Evolutionary conservation across 2,888 invertebrate species (phyloP), one percentile per base, ranked within the genome.

Genomic region (Conops quadrifasciatus): DNA sequence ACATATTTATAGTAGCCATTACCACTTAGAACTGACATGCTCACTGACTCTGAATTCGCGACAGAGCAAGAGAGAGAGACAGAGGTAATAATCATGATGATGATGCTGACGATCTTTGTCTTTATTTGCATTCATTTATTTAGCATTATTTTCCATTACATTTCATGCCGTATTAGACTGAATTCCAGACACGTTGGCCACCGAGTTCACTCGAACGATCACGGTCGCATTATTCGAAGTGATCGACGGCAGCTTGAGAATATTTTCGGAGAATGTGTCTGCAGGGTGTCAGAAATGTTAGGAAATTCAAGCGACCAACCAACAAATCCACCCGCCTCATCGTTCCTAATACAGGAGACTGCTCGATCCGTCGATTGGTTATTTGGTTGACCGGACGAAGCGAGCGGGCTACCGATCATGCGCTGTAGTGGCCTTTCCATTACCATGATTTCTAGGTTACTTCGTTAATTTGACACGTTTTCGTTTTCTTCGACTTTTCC

Each of bases 131-230:
- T 62, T 24, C 60, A 60, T 68, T 68, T 62, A 62, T 51, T 51
- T 51, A 68, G 62, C 62, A 51, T 62, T 49, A 47, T 68, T 68
- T 68, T 67, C 68, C 68, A 60, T 62, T 68, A 60, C 68, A 68
- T 51, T 68, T 68, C 62, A 67, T 60, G 67, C 67, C 51, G 51
- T 47, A 68, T 68, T 68, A 68, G 60, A 62, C 68, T 60, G 51
- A 49, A 68, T 68, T 62, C 36, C 68, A 47, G 51, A 30, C 58
- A 19, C 51, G 21, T 28, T 43, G 16, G 16, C 56, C 36, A 15
- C 58, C 28, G 28, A 3, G 11, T 5, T 49, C 7, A 19, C 3
- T 66, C 49, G 16, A 59, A 26, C n/a, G 47, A 47, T 63, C 47
- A 28, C 45, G 63, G 9, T 45, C 7, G 19, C n/a, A 15, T 15